Evolutionary conservation across 2,797 vertebrate genomes (phyloP), one percentile per base, ranked within the genome.

Genomic region (Peromyscus melanophrys): DNA sequence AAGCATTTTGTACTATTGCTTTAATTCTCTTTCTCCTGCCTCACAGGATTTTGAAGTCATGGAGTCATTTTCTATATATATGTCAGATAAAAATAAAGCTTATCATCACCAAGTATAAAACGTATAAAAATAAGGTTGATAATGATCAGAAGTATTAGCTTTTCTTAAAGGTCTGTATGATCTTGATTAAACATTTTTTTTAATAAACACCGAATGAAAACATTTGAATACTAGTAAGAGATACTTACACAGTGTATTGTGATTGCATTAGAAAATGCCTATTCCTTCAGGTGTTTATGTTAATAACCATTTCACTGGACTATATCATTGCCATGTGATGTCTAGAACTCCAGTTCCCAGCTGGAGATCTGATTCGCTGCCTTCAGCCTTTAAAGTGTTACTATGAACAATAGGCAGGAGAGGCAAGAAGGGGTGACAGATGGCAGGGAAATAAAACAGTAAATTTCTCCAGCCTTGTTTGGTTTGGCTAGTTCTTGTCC

Each of bases 401-500:
- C 90, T 96, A 52, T 98, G 97, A 98, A 96, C 96, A 97, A 71
- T 98, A 98, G 96, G 90, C 96, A 98, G 95, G 92, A 97, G 92
- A 96, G 96, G 96, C 96, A 96, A 97, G 97, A 97, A 98, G 98
- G 97, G 31, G 21, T 27, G 63, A 94, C 98, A 98, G 96, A 98
- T 98, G 98, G 97, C 96, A 98, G 95, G 92, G 96, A 98, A 98
- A 98, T 98, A 98, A 95, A 98, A 97, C 97, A 98, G 98, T 96
- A 96, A 96, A 93, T 78, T 97, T 97, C 95, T 98, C 96, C 96
- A 97, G 95, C 95, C 94, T 97, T 98, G 96, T 98, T 99, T 99
- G 95, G 98, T 99, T 99, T 98, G 97, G 98, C 98, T 98, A 98
- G 97, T 98, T 98, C 97, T 93, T 92, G 97, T 98, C 96, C 97